A percentile compares a stretch with the other conserved stretches of the same genome.
Evolutionary conservation across 1,140 invertebrate genomes (phyloP).

Genomic region (Antheraea pernyi): DNA sequence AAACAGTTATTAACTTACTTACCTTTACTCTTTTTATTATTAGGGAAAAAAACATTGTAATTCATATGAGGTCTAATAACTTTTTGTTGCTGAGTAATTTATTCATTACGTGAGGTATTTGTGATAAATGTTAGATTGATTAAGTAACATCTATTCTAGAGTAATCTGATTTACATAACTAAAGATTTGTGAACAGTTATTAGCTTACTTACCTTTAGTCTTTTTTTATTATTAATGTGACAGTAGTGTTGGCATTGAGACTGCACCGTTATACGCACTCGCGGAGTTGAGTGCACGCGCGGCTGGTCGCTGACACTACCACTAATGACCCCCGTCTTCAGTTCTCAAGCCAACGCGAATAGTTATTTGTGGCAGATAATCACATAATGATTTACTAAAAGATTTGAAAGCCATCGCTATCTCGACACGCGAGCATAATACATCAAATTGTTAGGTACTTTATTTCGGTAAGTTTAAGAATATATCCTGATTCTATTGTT

Average conservation of each 20-base stretch:
- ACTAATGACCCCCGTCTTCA: slow-evolving; percentile 33
- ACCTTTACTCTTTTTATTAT: slow-evolving; percentile 13
- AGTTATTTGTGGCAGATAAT: background rate
- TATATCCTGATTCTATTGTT: no score
- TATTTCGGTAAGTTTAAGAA: no score
- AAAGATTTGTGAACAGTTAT: no score
- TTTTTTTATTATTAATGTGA: slow-evolving; percentile 24
- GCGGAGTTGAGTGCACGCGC: slow-evolving; percentile 68
- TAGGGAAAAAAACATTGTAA: no score
- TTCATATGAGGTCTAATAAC: no score
- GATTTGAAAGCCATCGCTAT: background rate
- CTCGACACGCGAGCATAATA: background rate
- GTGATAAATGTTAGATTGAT: no score
- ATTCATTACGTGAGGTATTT: no score
- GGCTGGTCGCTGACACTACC: slow-evolving; percentile 68
- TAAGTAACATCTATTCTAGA: no score
- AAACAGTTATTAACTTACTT: no score
- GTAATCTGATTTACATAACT: no score
- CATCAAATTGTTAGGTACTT: background rate
- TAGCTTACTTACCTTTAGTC: no score
- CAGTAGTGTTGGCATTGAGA: slow-evolving; percentile 28
- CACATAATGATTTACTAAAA: background rate
- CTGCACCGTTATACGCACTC: slow-evolving; percentile 69
- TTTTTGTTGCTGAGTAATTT: no score
- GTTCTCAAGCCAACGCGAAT: slow-evolving; percentile 8